These are phyloP conservation scores for Drusus annulatus DNA, from an alignment of 1,140 invertebrate genomes.

Conservation along the genomic window DNA sequence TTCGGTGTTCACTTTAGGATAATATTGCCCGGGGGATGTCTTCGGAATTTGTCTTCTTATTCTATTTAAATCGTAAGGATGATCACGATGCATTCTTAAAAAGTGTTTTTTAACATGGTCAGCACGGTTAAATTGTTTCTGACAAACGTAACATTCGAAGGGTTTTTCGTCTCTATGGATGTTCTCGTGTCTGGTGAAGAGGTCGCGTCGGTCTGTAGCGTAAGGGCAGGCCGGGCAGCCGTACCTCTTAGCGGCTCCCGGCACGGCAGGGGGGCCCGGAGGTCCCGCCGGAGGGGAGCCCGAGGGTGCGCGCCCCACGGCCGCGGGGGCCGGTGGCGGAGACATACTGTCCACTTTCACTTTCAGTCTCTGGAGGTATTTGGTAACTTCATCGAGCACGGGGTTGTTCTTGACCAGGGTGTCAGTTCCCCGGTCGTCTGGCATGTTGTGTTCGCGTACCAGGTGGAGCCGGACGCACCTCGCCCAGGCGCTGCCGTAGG, in stretches of 20 bases:
- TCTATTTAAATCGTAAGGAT: constrained; percentile 87
- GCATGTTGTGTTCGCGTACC: constrained; percentile 78
- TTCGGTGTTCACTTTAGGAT: constrained; percentile 58
- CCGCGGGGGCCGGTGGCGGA: constrained; percentile 60
- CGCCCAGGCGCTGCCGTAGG: constrained; percentile 83
- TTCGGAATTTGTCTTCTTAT: constrained; percentile 77
- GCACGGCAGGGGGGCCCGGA: constrained; percentile 76
- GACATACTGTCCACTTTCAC: constrained; percentile 72
- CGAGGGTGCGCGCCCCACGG: constrained; percentile 59
- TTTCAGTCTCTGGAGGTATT: constrained; percentile 79
- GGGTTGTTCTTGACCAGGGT: constrained; percentile 79
- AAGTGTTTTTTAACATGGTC: constrained; percentile 97
- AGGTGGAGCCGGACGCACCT: constrained; percentile 82
- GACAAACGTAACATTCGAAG: constrained; percentile 92
- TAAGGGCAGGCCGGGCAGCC: constrained; percentile 90
- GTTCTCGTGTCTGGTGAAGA: constrained; percentile 96
- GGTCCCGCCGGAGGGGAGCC: constrained; percentile 68
- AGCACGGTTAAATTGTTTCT: constrained; percentile 93
- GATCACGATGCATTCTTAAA: constrained; percentile 89
- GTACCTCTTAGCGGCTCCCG: constrained; percentile 79
- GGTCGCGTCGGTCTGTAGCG: constrained; percentile 91
- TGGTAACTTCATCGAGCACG: constrained; percentile 82
- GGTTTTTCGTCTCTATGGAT: constrained; percentile 95
- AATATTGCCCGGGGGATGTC: constrained; percentile 63
- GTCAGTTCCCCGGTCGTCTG: constrained; percentile 74